phyloP scores from a whole-genome alignment of 2,888 invertebrate species.

The Stenurella melanura region DNA sequence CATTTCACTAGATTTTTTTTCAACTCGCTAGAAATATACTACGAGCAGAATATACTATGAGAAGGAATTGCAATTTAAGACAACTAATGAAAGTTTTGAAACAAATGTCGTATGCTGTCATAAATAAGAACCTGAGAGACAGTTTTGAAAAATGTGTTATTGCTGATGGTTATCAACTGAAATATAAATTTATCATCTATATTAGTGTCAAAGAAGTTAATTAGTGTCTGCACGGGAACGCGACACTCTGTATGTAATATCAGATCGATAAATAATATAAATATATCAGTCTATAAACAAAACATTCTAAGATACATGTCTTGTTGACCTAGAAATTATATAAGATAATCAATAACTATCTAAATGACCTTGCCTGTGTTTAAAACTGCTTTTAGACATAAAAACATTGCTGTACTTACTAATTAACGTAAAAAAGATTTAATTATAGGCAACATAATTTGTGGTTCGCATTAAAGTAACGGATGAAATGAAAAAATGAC shows the following conservation, averaged over 20 bases:
- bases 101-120: not conserved
- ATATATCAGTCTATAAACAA: constrained; percentile 50
- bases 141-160: not conserved
- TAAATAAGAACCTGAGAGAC: not conserved
- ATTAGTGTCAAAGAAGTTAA: constrained; percentile 7
- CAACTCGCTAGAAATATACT: too few relatives aligned
- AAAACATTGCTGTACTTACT: constrained; percentile 33
- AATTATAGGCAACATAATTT: constrained; percentile 26
- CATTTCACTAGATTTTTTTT: too few relatives aligned
- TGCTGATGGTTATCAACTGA: not conserved
- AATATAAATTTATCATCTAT: constrained; percentile 6
- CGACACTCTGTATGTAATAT: constrained; percentile 12
- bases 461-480: constrained; percentile 7
- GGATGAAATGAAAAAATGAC: not conserved
- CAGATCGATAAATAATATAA: constrained; percentile 26
- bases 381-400: constrained; percentile 49
- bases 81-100: not conserved
- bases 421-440: constrained; percentile 35
- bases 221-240: not conserved
- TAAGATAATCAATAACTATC: constrained; percentile 63
- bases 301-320: constrained; percentile 56
- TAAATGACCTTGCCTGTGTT: constrained; percentile 57
- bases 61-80: not conserved
- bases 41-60: too few relatives aligned
- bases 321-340: constrained; percentile 63